Conservation (phyloP, 2,888 invertebrate genomes). For the Abrostola triplasia region DNA sequence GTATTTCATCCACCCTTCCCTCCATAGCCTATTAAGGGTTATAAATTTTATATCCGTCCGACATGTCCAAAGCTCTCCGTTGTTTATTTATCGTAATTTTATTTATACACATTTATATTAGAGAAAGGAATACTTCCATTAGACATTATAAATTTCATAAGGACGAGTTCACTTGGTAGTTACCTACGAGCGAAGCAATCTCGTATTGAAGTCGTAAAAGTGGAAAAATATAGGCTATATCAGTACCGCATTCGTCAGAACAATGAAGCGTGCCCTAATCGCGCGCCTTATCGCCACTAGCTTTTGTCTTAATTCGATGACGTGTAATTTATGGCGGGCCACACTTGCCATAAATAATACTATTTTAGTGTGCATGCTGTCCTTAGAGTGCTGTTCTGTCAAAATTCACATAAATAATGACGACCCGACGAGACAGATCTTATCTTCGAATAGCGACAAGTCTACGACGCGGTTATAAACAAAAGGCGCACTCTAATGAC, state of each 20-base stretch:
- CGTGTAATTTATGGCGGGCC: conserved; percentile 79
- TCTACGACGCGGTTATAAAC: conserved; percentile 83
- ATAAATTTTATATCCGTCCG: conserved; percentile 85
- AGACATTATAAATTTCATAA: conserved; percentile 45
- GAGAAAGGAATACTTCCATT: conserved; percentile 47
- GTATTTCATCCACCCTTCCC: conserved; percentile 86
- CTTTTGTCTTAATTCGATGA: conserved; percentile 87
- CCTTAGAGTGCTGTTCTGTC: conserved; percentile 75
- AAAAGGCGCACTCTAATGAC: conserved; percentile 84
- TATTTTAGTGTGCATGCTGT: conserved; percentile 72
- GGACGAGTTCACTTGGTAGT: conserved; percentile 19
- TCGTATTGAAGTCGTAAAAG: conserved; percentile 77
- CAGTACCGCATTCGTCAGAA: conserved; percentile 78
- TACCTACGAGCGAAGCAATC: conserved; percentile 63
- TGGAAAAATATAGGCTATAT: conserved; percentile 79
- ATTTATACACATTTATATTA: conserved; percentile 61
- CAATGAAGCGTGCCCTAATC: conserved; percentile 80
- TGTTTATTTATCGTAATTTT: conserved; percentile 78
- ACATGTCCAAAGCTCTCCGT: conserved; percentile 76
- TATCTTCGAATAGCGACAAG: conserved; percentile 78
- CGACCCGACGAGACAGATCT: conserved; percentile 77
- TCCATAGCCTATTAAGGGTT: conserved; percentile 84
- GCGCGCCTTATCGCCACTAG: conserved; percentile 77
- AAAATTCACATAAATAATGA: conserved; percentile 87
- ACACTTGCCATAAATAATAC: conserved; percentile 83